Percentiles rank a stretch among this genome's conserved stretches.
Evolutionary conservation across 2,113 vertebrate species (phyloP).

Genomic region (Damaliscus lunatus): DNA sequence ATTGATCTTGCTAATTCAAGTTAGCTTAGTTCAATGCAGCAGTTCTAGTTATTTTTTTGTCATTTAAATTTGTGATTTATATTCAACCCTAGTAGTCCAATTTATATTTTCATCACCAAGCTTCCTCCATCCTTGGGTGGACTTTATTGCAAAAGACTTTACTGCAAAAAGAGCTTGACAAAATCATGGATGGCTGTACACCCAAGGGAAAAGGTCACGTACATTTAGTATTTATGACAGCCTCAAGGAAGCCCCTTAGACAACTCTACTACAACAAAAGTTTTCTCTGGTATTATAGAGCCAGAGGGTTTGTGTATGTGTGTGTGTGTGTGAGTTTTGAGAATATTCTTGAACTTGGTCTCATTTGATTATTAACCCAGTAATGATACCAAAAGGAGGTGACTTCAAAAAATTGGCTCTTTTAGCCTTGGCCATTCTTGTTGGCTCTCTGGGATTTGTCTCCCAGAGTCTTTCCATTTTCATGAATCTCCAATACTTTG

Average conservation of each 20-base stretch:
- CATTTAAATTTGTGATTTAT: not conserved
- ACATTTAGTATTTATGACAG: not conserved
- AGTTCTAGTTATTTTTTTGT: not conserved
- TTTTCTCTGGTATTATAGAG: not conserved
- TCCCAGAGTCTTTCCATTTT: not conserved
- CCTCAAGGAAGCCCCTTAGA: not conserved
- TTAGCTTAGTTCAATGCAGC: not conserved
- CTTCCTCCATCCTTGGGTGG: not conserved
- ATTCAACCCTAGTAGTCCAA: not conserved
- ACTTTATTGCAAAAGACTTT: not conserved
- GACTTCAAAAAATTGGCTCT: not conserved
- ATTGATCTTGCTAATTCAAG: not conserved
- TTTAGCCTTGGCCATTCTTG: not conserved
- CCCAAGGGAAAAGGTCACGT: not conserved
- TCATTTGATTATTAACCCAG: not conserved
- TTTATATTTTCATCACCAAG: not conserved
- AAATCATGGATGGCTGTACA: not conserved
- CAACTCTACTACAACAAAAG: not conserved
- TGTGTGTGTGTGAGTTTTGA: not conserved
- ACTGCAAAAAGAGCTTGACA: not conserved
- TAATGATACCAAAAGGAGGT: not conserved
- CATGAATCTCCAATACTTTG: not conserved
- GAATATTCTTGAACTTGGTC: not conserved
- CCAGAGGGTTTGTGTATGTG: not conserved
- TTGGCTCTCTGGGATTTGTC: not conserved